Conservation (phyloP, 2,888 invertebrate species). For the Athalia cordata region DNA sequence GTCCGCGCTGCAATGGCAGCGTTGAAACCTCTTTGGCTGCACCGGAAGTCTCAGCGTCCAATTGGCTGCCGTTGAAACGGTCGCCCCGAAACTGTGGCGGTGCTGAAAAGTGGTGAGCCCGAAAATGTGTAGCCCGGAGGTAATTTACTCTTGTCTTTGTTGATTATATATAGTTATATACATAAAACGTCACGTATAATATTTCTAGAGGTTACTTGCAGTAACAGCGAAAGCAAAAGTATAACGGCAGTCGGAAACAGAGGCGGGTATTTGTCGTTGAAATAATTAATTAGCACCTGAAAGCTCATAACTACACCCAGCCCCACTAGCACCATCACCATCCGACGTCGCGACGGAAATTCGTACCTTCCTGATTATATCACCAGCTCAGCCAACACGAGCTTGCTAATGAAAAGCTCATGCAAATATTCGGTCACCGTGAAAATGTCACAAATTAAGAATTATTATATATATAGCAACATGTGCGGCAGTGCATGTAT, state of each 20-base stretch:
- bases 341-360: slow-evolving; percentile 47
- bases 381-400: slow-evolving; percentile 61
- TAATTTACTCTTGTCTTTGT: slow-evolving; percentile 4
- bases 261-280: slow-evolving; percentile 60
- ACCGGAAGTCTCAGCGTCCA: too few relatives aligned
- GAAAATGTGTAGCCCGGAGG: too few relatives aligned
- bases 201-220: slow-evolving; percentile 7
- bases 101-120: too few relatives aligned
- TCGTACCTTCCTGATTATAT: slow-evolving; percentile 59
- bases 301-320: slow-evolving; percentile 49
- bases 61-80: too few relatives aligned
- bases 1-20: too few relatives aligned
- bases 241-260: slow-evolving; percentile 11
- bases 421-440: slow-evolving; percentile 55
- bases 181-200: not conserved
- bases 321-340: not conserved
- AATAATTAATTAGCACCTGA: slow-evolving; percentile 67
- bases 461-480: too few relatives aligned
- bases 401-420: slow-evolving; percentile 65
- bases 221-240: not conserved
- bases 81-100: too few relatives aligned
- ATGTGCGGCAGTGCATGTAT: too few relatives aligned
- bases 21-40: too few relatives aligned
- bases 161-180: not conserved
- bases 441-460: slow-evolving; percentile 1